Evolutionary conservation across 1,140 invertebrate genomes (phyloP), one percentile per base, ranked within the genome.

Genomic region (Telenomus remus): DNA sequence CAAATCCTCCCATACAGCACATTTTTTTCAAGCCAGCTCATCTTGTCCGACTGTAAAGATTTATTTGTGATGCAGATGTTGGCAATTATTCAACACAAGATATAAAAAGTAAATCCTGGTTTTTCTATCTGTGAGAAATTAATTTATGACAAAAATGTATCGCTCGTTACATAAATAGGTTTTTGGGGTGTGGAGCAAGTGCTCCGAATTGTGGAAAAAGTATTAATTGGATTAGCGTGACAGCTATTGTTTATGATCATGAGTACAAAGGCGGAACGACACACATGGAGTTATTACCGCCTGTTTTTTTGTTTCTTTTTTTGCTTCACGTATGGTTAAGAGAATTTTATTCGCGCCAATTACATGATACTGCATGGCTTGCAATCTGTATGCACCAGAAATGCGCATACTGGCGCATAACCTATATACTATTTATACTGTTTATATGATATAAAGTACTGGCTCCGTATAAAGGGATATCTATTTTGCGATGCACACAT

Each of bases 341-440:
- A 3, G 12, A 44, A n/a, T 12, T 19, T 48, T 48, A 15, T 48
- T 4, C n/a, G 8, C 15, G n/a, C 15, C 9, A 48, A 19, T 48
- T 48, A 48, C 19, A 27, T 9, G 37, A 39, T n/a, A 11, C 8
- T 39, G 37, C 43, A 48, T 27, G 19, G 9, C 4, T 48, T 19
- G 4, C 50, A 15, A 43, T 50, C 13, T n/a, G n/a, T 46, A n/a
- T n/a, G 47, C 54, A 50, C 15, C 34, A 48, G 15, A 4, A 53
- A 14, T 68, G 42, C 3, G 48, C 46, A 53, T 43, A 60, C 35
- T 37, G n/a, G 10, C 39, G 42, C 49, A 60, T 55, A 61, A 61
- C 57, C 66, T 61, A 70, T 55, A 55, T 70, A 35, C 43, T 70
- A 70, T 69, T 61, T 63, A 55, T 70, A 35, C 43, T 70, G 61